Evolutionary conservation across 2,888 invertebrate species (phyloP).

Genomic region (Drosophila prolongata): DNA sequence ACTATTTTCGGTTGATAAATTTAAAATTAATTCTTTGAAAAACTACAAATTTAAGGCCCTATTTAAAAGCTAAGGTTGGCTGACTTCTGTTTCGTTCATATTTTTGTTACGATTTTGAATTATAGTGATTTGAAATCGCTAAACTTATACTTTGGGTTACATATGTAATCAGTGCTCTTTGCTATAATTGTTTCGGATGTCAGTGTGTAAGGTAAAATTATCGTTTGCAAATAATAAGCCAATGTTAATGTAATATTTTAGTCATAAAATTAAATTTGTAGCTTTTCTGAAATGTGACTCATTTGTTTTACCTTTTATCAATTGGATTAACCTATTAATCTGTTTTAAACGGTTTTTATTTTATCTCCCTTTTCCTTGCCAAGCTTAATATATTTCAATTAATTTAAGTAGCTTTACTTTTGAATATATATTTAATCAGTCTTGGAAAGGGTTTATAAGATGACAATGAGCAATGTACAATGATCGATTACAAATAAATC

Average conservation of each 20-base stretch:
- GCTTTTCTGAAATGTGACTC: too few relatives aligned
- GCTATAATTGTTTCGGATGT: neutral
- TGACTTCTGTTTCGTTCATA: neutral
- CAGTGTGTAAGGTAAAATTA: neutral
- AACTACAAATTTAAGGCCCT: too few relatives aligned
- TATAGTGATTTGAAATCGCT: too few relatives aligned
- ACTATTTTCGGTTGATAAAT: too few relatives aligned
- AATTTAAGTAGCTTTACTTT: neutral
- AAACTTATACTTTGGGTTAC: neutral
- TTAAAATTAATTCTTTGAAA: too few relatives aligned
- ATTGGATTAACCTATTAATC: too few relatives aligned
- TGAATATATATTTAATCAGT: conserved; percentile 22
- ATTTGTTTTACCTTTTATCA: too few relatives aligned
- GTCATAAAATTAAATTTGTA: too few relatives aligned
- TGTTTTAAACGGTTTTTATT: too few relatives aligned
- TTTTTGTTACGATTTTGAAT: neutral
- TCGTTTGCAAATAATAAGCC: neutral
- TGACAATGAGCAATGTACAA: conserved; percentile 21
- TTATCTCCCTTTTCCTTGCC: too few relatives aligned
- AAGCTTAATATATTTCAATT: too few relatives aligned
- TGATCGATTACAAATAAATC: neutral
- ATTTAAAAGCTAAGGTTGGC: neutral
- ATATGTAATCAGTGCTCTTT: conserved; percentile 13
- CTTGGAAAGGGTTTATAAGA: conserved; percentile 8
- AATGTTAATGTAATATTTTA: too few relatives aligned